Base-by-base conservation (phyloP, 53 echinoderm and acorn worm genomes). In the Pentamera pediparva region DNA sequence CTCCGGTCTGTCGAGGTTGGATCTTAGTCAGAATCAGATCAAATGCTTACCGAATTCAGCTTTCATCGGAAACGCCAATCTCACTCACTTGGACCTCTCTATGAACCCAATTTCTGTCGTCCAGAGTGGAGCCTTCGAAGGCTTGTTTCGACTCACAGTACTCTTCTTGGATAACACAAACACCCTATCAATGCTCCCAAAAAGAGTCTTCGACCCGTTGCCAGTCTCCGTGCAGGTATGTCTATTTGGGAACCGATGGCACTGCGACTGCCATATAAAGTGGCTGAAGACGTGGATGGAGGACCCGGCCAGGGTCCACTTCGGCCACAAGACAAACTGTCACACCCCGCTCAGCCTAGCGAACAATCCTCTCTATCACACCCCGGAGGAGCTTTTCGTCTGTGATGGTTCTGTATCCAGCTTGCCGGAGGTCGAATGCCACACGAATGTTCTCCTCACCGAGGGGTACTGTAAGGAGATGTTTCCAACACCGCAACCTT, bases 1-100 rank as follows among this genome's bases (percentile, higher is more conserved):
- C 0, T 15, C 52, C 8, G 15, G 20, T 72, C 55, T 72, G 3
- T 34, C 73, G 8, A 2, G 6, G 19, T 38, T 72, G 50, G 26
- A 32, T 30, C 29, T 72, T 32, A 72, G 54, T 32, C 53, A 72
- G 54, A 72, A 72, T 72, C 18, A 72, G 54, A 72, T 72, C 13
- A 53, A 35, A 34, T 51, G 52, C 11, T 36, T 72, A 32, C 51
- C 32, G 51, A 33, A 36, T 33, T 53, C 24, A 8, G 52, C 73
- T 32, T 72, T 72, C 27, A 19, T 4, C 0, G 37, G 22, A 8
- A 72, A 72, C 34, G 37, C 15, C 3, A 51, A 72, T 34, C 54
- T 72, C 6, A 51, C 52, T 3, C 2, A 15, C 19, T 54, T 72
- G 53, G 73, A 72, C 19, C 26, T 72, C 19, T 51, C 73, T 11